Evolutionary conservation across 1,140 invertebrate species (phyloP), one percentile per base, ranked within the genome.

Genomic region (Drosophila persimilis): DNA sequence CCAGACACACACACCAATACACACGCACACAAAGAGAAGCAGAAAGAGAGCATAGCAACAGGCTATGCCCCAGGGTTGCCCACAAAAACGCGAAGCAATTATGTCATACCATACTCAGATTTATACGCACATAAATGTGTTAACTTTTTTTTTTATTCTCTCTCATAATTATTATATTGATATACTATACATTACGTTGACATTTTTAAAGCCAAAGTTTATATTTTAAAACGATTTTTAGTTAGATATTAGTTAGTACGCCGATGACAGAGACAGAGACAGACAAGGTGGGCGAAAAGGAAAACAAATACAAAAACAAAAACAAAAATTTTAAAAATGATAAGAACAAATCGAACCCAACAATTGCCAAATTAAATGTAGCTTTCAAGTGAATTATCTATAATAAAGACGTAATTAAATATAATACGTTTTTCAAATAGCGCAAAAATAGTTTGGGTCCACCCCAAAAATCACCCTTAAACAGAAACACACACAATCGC

Each of bases 281-380:
- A 73, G 47, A 15, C 61, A 45, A 47, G 41, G 47, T 55, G 53
- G 62, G 54, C 35, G 29, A 44, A 46, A 71, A 53, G 24, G 1
- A 78, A 63, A 70, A 60, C 63, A 47, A 73, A 73, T 35, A 67
- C 58, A 61, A n/a, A 62, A 52, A 57, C 58, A 61, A n/a, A 62
- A 52, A 57, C 17, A 24, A 24, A 67, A 61, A 54, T 48, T 29
- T 39, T 26, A 67, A 45, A 60, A 57, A 45, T 44, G 55, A 61
- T 48, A 24, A 74, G 69, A 73, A 77, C 60, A 89, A 89, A 89
- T 89, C 89, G 81, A 90, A 90, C 86, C 89, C 89, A 90, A 90
- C 89, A 90, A 89, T 90, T 90, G 89, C 89, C 89, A 90, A 90
- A 90, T 90, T 89, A 90, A 79, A 77, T 67, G 81, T 90, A 90